These are phyloP conservation scores for human (Homo sapiens) DNA, from an alignment of 2,113 vertebrate genomes.

Conservation along the genomic window GRCh38 chrX:6910001-6910500, in stretches of 20 bases:
- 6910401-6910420: background rate
- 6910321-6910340: background rate
- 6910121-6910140: background rate
- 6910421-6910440: background rate
- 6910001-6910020: background rate
- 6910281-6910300: background rate
- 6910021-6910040: background rate
- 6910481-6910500: background rate
- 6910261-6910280: background rate
- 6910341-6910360: background rate
- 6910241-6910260: background rate
- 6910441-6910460: background rate
- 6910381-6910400: background rate
- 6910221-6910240: background rate
- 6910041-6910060: background rate
- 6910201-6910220: background rate
- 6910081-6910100: background rate
- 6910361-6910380: no score
- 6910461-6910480: background rate
- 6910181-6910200: background rate
- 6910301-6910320: background rate
- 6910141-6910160: background rate
- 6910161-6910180: background rate
- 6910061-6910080: background rate
- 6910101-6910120: background rate